Evolutionary conservation across 2,797 vertebrate species (phyloP), one percentile per base, ranked within the genome.

Genomic region (Anabacerthia variegaticeps): DNA sequence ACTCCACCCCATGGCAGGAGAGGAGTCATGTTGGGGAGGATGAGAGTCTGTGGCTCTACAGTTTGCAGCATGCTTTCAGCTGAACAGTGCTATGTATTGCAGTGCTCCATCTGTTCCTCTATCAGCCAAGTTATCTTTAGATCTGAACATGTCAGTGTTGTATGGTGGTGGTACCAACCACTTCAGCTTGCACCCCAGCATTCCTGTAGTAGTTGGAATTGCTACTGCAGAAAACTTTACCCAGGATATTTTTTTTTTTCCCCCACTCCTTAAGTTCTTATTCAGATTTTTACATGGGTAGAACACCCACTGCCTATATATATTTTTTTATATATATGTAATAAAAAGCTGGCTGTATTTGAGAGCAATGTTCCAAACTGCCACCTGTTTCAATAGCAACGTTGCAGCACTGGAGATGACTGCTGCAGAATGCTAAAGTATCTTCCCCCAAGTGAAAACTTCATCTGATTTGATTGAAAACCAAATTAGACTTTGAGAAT

Each of bases 51-150:
- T 48, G 66, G 73, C 69, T 92, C 46, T 30, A 16, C 14, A 41
- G 36, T 88, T 76, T 95, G 88, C 93, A 88, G 79, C 12, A 4
- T 71, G 82, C 85, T 69, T 89, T 94, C 75, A 62, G 81, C 88
- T 61, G 79, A 95, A 18, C 69, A 52, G 79, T 79, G 89, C 94
- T 81, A 10, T 92, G 92, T 76, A 75, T 95, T 93, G 79, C 92
- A 63, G 80, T 69, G 48, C 66, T 95, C 95, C 94, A 95, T 97
- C 96, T 97, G 96, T 92, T 96, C 80, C 77, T 76, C 18, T 30
- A 88, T 20, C 83, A 92, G 85, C 83, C 32, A 67, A 94, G 95
- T 93, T 94, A 97, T 96, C 96, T 97, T 96, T 96, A 95, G 96
- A 91, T 85, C 73, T 30, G 88, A 96, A 79, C 91, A 82, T 90